A percentile compares a stretch with the other conserved stretches of the same genome.
Evolutionary conservation across 2,888 invertebrate genomes (phyloP).

Genomic region (Pseudococcus viburni): DNA sequence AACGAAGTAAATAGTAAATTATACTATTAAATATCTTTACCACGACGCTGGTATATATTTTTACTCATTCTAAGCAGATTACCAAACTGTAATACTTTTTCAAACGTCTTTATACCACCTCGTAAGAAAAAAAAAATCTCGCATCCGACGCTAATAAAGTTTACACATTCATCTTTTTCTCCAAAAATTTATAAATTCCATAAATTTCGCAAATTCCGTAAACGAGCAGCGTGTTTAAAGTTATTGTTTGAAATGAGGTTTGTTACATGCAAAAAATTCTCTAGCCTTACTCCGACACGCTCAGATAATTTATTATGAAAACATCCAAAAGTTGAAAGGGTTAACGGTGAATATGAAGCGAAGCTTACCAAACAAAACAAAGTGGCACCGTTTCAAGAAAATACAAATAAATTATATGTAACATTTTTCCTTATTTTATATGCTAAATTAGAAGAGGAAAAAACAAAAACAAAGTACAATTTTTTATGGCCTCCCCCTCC

Average conservation of each 20-base stretch:
- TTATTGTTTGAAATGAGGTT: constrained; percentile 44
- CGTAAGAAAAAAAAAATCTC: constrained; percentile 2
- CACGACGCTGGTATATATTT: not conserved
- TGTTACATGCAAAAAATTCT: constrained; percentile 31
- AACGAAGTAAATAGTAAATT: not conserved
- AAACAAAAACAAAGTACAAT: not conserved
- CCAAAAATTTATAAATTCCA: constrained; percentile 17
- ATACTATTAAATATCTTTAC: not conserved
- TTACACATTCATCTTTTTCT: constrained; percentile 21
- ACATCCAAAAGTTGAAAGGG: constrained; percentile 56
- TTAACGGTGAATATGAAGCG: constrained; percentile 47
- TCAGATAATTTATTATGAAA: constrained; percentile 46
- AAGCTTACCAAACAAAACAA: constrained; percentile 46
- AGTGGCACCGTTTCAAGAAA: constrained; percentile 54
- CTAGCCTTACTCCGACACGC: constrained; percentile 6
- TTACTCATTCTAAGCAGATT: constrained; percentile 15
- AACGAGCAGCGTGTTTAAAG: constrained; percentile 25
- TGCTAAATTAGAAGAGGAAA: constrained; percentile 12
- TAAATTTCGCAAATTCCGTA: constrained; percentile 22
- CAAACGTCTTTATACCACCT: not conserved
- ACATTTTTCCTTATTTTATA: constrained; percentile 54
- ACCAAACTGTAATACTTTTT: constrained; percentile 1
- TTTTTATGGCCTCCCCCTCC: not conserved
- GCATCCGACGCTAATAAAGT: constrained; percentile 1
- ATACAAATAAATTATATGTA: constrained; percentile 51